Base-by-base conservation (phyloP, 2,888 invertebrate genomes). In the Tanytarsus gracilentus region DNA sequence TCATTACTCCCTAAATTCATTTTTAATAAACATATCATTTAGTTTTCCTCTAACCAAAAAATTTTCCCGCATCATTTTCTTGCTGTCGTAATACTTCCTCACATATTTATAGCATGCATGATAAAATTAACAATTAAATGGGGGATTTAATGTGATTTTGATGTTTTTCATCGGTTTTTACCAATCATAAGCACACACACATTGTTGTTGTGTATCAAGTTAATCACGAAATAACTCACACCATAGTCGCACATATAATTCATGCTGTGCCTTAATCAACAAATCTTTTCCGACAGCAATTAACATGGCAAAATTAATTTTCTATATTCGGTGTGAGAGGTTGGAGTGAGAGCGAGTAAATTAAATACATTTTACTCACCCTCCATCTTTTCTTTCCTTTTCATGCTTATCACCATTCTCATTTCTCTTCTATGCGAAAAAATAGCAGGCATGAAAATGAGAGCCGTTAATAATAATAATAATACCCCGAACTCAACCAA, bases 261-360 rank as follows among this genome's bases (percentile, higher is more conserved):
- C 44, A 44, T 44, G 44, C 44, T 44, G 44, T 23, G 49, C 49
- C 27, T 39, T 59, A 59, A 59, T 59, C 59, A 59, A 59, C 59
- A 59, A 59, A 59, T 59, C 49, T 49, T 40, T 59, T 59, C 49
- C 59, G 59, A 59, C 59, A 49, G 39, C 59, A 59, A 59, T 59
- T 59, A 59, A 59, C 49, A 59, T 59, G 49, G 59, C 49, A 30
- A 59, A 59, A 59, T 59, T 59, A 59, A 59, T 59, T 53, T 56
- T 56, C 56, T 56, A 56, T 59, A 30, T 59, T n/a, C n/a, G n/a
- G n/a, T n/a, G n/a, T n/a, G n/a, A n/a, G n/a, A n/a, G n/a, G n/a
- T n/a, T n/a, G n/a, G n/a, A n/a, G n/a, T n/a, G n/a, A n/a, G n/a
- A n/a, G n/a, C n/a, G 49, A 59, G 49, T 59, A 49, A 49, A 59